A percentile compares a stretch with the other conserved stretches of the same genome.
Evolutionary conservation across 92 coral and sea anemone genomes (phyloP).

Genomic region (Zoanthus gigantus): DNA sequence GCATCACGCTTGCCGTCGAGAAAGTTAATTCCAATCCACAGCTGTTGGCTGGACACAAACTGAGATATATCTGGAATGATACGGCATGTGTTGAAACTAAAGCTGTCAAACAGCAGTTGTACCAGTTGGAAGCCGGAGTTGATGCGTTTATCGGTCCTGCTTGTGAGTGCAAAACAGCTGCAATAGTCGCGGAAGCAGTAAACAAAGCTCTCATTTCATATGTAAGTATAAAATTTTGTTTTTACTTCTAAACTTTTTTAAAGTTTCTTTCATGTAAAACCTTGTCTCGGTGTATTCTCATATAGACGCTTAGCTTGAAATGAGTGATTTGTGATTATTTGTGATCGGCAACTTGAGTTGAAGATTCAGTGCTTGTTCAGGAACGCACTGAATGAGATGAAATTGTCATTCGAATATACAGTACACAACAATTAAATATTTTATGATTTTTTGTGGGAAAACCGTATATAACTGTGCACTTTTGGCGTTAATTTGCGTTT

Average conservation of each 20-base stretch:
- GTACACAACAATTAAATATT: no score
- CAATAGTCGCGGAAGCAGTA: background rate
- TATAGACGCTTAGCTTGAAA: no score
- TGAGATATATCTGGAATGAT: slow-evolving; percentile 12
- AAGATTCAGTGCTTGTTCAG: no score
- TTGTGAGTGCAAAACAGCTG: slow-evolving; percentile 5
- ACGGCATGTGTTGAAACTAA: background rate
- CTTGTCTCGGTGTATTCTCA: background rate
- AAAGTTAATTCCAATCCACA: slow-evolving; percentile 11
- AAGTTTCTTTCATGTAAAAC: background rate
- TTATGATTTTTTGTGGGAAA: no score
- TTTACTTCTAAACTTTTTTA: background rate
- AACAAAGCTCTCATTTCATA: slow-evolving; percentile 17
- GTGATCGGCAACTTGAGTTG: no score
- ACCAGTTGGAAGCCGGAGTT: slow-evolving; percentile 11
- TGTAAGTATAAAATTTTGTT: slow-evolving; percentile 2
- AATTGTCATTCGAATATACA: no score
- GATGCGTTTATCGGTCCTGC: slow-evolving; percentile 33
- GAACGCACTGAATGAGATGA: no score
- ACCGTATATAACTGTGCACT: no score
- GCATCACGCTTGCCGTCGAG: background rate
- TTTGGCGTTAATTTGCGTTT: no score
- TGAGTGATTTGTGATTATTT: no score
- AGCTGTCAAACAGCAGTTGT: background rate
- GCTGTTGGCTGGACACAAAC: slow-evolving; percentile 2